Conservation (phyloP, 2,113 vertebrate genomes). For the Scolopax mira region DNA sequence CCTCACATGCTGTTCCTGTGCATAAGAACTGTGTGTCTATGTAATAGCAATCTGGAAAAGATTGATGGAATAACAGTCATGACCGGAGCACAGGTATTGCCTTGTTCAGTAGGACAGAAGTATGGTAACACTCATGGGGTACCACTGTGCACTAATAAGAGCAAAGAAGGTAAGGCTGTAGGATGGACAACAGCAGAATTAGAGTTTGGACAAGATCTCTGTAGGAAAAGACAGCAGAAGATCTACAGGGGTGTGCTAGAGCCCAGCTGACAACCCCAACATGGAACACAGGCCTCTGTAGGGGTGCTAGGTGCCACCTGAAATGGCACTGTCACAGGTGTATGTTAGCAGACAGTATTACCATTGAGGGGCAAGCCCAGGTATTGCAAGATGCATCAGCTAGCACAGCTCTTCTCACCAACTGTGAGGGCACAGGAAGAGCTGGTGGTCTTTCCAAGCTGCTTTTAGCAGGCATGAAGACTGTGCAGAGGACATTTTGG, state of each 20-base stretch:
- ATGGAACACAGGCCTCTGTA: background rate
- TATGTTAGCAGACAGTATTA: background rate
- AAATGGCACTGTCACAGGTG: fast-evolving
- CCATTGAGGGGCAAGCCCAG: background rate
- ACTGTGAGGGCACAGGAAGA: background rate
- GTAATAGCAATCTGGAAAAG: background rate
- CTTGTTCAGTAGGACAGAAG: background rate
- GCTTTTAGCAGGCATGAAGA: background rate
- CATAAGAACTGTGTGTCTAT: background rate
- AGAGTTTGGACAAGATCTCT: background rate
- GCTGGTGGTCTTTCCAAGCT: background rate
- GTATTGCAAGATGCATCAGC: background rate
- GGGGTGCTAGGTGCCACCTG: background rate
- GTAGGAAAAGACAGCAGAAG: background rate
- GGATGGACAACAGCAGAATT: background rate
- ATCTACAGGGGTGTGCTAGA: background rate
- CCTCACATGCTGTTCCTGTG: constrained; percentile 25
- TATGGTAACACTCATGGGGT: fast-evolving
- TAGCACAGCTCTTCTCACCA: background rate
- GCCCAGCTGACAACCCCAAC: background rate
- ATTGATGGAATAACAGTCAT: background rate
- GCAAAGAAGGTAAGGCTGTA: background rate
- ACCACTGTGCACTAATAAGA: background rate
- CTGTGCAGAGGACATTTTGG: background rate
- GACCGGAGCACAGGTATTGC: background rate